Evolutionary conservation across 2,113 vertebrate species (phyloP).

Genomic region (Saguinus imperator): DNA sequence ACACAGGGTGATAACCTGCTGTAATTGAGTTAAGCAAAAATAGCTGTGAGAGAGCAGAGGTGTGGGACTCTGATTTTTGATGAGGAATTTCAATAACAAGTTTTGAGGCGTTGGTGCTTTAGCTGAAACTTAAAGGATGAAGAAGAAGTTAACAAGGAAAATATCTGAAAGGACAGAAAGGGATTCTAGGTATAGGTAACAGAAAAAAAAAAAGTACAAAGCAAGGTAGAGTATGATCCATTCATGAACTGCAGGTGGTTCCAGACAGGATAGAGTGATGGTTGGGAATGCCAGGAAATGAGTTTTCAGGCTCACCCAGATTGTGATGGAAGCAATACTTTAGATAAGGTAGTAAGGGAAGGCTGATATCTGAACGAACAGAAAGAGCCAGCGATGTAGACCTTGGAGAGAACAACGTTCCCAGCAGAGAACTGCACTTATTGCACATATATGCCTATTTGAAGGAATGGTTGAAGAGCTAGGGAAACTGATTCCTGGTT

Average conservation of each 20-base stretch:
- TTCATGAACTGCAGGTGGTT: not conserved
- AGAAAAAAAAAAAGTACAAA: not conserved
- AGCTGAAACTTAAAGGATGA: not conserved
- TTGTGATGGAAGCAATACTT: not conserved
- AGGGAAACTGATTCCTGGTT: constrained; percentile 47
- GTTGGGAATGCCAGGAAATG: not conserved
- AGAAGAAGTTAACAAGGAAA: not conserved
- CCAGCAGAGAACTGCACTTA: not conserved
- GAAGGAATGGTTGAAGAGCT: constrained; percentile 18
- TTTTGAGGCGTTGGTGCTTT: constrained; percentile 10
- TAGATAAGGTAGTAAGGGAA: not conserved
- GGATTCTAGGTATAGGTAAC: not conserved
- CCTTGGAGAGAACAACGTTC: not conserved
- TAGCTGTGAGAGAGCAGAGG: not conserved
- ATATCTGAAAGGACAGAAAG: not conserved
- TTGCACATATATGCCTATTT: not conserved
- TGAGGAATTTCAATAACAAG: not conserved
- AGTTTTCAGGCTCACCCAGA: not conserved
- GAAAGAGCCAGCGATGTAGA: not conserved
- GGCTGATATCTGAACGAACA: not conserved
- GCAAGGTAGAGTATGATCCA: not conserved
- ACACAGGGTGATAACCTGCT: not conserved
- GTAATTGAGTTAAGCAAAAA: constrained; percentile 4
- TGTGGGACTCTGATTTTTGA: not conserved
- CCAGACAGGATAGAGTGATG: not conserved